Evolutionary conservation across 2,888 invertebrate genomes (phyloP), one percentile per base, ranked within the genome.

Genomic region (Clistopyga incitator): DNA sequence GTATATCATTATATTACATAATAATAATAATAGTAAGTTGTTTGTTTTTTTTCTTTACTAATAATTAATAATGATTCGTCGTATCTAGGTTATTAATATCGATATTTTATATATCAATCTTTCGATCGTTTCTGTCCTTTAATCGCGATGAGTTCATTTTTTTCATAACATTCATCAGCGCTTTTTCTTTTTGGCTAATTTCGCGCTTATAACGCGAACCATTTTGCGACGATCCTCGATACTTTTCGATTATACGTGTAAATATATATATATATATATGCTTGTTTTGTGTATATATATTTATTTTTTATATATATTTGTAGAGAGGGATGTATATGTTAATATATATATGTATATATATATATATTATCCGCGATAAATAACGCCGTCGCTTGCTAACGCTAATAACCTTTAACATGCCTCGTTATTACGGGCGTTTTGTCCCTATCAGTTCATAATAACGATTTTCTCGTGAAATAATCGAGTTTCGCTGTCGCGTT

Each of bases 241-340:
- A 89, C 89, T 87, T 87, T 87, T 88, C 83, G 88, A 88, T 90
- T 90, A 88, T 87, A 87, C 84, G 85, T 86, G 87, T 86, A 85
- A 85, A 87, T 85, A 85, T 86, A 85, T 81, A 64, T 50, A 64
- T 50, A 38, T 78, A 72, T 78, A 64, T 71, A 64, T 79, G 75
- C 74, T 75, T 78, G 42, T 54, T 74, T 82, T 65, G 61, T 72
- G 45, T 79, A 71, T 82, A 74, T 76, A 80, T 85, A 71, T 67
- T 50, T 59, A 64, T 64, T 84, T 84, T 65, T 54, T 77, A 67
- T 68, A 84, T 89, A 86, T 88, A 86, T 84, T 84, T 81, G 52
- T 81, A 56, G 54, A 81, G 52, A 81, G 38, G 38, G 75, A 84
- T 85, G 78, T 52, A 72, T 34, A 86, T 86, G 82, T 86, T 78